These are phyloP conservation scores for Rhinichthys klamathensis DNA, from an alignment of 2,113 vertebrate genomes.

Conservation along the genomic window DNA sequence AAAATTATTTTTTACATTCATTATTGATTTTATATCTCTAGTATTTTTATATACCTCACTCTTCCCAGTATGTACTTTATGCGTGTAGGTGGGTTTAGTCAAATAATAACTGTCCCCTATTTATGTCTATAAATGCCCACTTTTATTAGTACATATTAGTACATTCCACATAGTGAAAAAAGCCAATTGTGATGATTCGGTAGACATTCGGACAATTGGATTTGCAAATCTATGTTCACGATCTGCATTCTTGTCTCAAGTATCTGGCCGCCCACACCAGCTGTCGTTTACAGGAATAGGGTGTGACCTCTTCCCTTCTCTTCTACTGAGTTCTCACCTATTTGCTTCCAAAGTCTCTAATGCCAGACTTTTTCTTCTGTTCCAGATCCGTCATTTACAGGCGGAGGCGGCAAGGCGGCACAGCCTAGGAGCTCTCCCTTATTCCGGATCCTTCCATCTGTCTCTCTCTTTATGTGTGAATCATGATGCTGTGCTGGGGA, in stretches of 20 bases:
- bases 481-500: constrained; percentile 94
- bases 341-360: not conserved
- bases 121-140: not conserved
- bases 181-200: not conserved
- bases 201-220: constrained; percentile 48
- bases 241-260: constrained; percentile 29
- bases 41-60: not conserved
- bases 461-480: constrained; percentile 34
- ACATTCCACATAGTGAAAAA: not conserved
- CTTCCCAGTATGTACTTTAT: too few relatives aligned
- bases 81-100: too few relatives aligned
- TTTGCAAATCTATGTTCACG: constrained; percentile 62
- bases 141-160: not conserved
- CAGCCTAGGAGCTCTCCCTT: constrained; percentile 65
- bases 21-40: not conserved
- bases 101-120: not conserved
- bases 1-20: not conserved
- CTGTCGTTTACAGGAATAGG: constrained; percentile 43
- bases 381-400: constrained; percentile 66
- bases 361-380: constrained; percentile 6
- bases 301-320: not conserved
- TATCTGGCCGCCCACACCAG: constrained; percentile 44
- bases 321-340: not conserved
- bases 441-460: constrained; percentile 49
- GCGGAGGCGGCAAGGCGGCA: constrained; percentile 70